phyloP scores from a whole-genome alignment of 64 coral and sea anemone species.

The Dendronephthya gigantea region DNA sequence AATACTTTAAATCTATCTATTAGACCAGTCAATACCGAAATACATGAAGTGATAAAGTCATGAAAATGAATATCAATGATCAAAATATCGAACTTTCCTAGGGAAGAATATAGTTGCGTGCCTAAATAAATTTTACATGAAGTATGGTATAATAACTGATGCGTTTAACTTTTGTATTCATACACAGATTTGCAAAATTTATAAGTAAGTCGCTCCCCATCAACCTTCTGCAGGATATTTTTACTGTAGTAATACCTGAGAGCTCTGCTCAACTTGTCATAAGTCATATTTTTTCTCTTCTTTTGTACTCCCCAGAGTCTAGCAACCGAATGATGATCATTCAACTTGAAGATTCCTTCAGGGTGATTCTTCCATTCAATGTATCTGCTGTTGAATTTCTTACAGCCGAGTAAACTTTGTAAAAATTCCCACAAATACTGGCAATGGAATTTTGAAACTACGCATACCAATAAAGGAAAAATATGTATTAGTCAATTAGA shows the following conservation, averaged over 20 bases:
- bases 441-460: conserved; percentile 68
- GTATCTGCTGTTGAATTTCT: conserved; percentile 65
- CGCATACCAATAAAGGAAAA: background rate
- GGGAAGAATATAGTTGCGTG: too few relatives aligned
- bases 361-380: conserved; percentile 92
- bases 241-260: conserved; percentile 49
- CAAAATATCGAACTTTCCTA: too few relatives aligned
- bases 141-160: background rate
- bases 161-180: background rate
- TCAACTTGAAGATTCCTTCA: conserved; percentile 75
- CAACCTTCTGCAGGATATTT: conserved; percentile 68
- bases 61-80: too few relatives aligned
- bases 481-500: background rate
- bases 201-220: conserved; percentile 78
- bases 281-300: conserved; percentile 52
- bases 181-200: conserved; percentile 45
- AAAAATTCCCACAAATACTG: conserved; percentile 97
- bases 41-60: too few relatives aligned
- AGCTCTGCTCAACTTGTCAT: conserved; percentile 49
- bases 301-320: conserved; percentile 92
- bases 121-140: too few relatives aligned
- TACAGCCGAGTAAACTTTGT: conserved; percentile 72
- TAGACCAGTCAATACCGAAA: too few relatives aligned
- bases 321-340: conserved; percentile 80
- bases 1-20: too few relatives aligned